These are phyloP conservation scores for Hypena proboscidalis DNA, from an alignment of 2,888 invertebrate genomes.

Conservation along the genomic window DNA sequence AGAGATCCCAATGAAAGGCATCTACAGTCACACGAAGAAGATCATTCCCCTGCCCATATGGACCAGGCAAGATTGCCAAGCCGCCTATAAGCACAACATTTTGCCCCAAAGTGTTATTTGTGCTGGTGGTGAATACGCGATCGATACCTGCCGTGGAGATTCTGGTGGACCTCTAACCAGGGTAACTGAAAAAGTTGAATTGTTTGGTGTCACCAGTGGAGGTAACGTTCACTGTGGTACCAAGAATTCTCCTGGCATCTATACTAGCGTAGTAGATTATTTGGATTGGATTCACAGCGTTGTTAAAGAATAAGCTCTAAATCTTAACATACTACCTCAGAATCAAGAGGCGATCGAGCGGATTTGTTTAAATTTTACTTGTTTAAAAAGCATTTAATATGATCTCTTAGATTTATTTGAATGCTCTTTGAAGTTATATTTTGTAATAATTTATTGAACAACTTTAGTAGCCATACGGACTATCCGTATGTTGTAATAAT, in stretches of 20 bases:
- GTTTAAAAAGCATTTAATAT: no score
- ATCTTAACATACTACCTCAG: neutral
- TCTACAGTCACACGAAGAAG: conserved; percentile 51
- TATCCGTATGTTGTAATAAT: no score
- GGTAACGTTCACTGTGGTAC: conserved; percentile 52
- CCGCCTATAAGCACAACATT: conserved; percentile 29
- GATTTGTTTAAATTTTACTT: no score
- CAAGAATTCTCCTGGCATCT: conserved; percentile 54
- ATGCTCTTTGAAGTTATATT: no score
- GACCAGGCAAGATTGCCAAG: conserved; percentile 36
- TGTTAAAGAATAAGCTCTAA: conserved; percentile 4
- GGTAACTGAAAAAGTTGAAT: conserved; percentile 35
- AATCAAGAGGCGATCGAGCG: no score
- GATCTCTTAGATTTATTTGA: no score
- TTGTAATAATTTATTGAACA: no score
- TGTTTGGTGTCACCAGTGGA: conserved; percentile 54
- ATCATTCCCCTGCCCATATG: conserved; percentile 48
- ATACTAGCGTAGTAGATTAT: conserved; percentile 51
- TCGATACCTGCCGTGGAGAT: conserved; percentile 60
- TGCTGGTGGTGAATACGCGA: conserved; percentile 53
- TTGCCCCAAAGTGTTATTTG: conserved; percentile 52
- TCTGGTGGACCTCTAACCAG: conserved; percentile 59
- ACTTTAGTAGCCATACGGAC: no score
- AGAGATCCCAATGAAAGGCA: conserved; percentile 33
- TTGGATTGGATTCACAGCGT: conserved; percentile 51